Percentiles rank a stretch among this genome's conserved stretches.
These are phyloP conservation scores for Myiotriccus ornatus DNA, from an alignment of 2,797 vertebrate genomes.

Conservation along the genomic window DNA sequence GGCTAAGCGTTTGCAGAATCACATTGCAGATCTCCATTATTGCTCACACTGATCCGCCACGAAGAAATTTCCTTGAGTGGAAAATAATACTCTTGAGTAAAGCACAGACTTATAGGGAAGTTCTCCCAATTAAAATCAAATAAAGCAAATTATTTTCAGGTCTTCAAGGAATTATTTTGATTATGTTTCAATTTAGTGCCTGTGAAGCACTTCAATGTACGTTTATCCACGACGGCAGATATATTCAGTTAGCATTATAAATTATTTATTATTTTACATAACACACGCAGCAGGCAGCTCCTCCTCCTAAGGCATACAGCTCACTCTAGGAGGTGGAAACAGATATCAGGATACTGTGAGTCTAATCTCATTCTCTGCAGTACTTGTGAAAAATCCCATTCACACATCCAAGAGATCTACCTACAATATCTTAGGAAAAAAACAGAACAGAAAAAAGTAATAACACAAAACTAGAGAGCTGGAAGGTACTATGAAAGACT, in stretches of 20 bases:
- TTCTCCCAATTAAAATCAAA: neutral
- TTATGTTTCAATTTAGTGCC: neutral
- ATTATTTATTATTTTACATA: constrained; percentile 61
- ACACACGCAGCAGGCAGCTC: constrained; percentile 11
- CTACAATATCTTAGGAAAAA: rapidly evolving
- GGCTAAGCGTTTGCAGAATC: neutral
- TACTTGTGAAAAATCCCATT: neutral
- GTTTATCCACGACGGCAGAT: neutral
- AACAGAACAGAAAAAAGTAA: neutral
- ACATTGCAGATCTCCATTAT: neutral
- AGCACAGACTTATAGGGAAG: neutral
- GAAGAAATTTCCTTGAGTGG: constrained; percentile 19
- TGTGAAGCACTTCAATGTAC: neutral
- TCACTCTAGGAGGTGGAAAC: neutral
- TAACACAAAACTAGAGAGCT: neutral
- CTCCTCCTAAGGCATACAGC: neutral
- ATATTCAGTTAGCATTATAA: constrained; percentile 2
- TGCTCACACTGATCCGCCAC: neutral
- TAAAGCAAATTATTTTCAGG: neutral
- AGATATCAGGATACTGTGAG: neutral
- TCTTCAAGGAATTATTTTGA: neutral
- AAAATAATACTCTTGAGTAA: constrained; percentile 24
- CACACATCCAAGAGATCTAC: neutral
- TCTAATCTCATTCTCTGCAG: neutral
- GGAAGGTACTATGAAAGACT: neutral